A percentile compares a stretch with the other conserved stretches of the same genome.
Conservation (phyloP, 2,797 vertebrate species). For the Crenichthys baileyi region DNA sequence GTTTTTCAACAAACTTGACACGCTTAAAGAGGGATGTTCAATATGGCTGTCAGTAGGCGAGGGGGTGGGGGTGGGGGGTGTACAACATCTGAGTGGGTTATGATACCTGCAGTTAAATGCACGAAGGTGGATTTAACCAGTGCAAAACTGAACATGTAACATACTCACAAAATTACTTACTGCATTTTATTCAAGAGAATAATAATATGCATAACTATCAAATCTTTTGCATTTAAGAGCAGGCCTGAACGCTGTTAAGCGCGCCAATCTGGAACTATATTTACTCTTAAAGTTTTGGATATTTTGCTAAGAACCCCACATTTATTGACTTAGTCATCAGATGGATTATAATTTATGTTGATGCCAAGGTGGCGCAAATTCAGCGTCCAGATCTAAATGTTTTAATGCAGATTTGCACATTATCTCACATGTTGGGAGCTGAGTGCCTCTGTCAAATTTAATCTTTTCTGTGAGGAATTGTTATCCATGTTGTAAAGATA, state of each 20-base stretch:
- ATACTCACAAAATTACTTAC: not conserved
- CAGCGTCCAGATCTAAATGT: not conserved
- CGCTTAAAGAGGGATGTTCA: conserved; percentile 57
- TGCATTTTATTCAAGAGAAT: not conserved
- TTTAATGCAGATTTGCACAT: not conserved
- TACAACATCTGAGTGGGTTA: conserved; percentile 39
- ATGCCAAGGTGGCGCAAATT: too few species aligned
- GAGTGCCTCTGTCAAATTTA: not conserved
- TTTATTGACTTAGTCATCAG: too few species aligned
- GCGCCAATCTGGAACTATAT: conserved; percentile 12
- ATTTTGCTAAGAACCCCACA: not conserved
- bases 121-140: not conserved
- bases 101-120: conserved; percentile 12
- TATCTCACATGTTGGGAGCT: not conserved
- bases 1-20: conserved; percentile 11
- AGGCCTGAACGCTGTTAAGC: not conserved
- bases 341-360: too few species aligned
- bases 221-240: not conserved
- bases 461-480: too few species aligned
- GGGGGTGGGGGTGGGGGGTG: too few species aligned
- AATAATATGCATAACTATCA: not conserved
- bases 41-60: conserved; percentile 73
- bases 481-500: not conserved
- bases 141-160: not conserved
- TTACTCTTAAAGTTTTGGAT: not conserved